phyloP scores from a whole-genome alignment of 1,140 invertebrate species.

The Meteorus sp. region DNA sequence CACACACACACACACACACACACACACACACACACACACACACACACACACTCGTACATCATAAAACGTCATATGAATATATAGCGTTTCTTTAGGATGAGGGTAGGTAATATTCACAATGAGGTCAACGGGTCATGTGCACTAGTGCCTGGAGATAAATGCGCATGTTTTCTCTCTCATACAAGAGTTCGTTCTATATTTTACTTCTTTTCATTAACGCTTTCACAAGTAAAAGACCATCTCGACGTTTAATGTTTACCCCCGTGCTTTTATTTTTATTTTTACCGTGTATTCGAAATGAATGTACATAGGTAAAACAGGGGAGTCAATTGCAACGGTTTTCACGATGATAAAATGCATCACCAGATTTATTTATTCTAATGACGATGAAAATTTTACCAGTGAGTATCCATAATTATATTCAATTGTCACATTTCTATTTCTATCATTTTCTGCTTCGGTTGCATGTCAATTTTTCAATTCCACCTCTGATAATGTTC shows the following conservation, averaged over 20 bases:
- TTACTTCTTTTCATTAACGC: slow-evolving; percentile 7
- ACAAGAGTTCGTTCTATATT: not conserved
- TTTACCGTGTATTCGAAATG: no score
- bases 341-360: no score
- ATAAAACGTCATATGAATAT: not conserved
- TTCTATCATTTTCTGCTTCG: no score
- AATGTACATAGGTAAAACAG: no score
- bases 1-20: not conserved
- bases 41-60: not conserved
- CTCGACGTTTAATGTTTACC: not conserved
- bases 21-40: not conserved
- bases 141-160: not conserved
- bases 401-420: no score
- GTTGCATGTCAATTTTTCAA: no score
- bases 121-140: slow-evolving; percentile 2
- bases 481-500: no score
- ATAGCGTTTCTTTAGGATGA: not conserved
- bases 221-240: slow-evolving; percentile 4
- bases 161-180: not conserved
- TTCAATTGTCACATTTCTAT: no score
- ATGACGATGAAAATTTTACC: no score
- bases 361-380: no score
- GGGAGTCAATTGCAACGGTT: no score
- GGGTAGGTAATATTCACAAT: slow-evolving; percentile 14
- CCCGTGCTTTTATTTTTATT: no score